Evolutionary conservation across 1,140 invertebrate genomes (phyloP).

Genomic region (Chironomus striatipennis): DNA sequence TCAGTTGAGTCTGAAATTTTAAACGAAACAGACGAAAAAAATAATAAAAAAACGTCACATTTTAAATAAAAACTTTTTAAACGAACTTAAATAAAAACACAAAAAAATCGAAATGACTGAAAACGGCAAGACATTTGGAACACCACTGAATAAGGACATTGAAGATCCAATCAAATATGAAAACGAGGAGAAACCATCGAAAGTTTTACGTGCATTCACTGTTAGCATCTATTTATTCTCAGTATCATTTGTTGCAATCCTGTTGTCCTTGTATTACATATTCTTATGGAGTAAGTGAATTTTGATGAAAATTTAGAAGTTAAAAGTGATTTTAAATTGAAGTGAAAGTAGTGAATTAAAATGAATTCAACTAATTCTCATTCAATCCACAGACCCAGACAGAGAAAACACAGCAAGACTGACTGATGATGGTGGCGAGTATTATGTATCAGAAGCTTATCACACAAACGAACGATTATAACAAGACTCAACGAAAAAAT

Average conservation of each 20-base stretch:
- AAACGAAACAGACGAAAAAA: no score
- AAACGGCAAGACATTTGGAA: no score
- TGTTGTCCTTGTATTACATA: slow-evolving; percentile 71
- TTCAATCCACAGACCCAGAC: neutral
- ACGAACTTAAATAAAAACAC: no score
- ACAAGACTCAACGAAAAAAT: no score
- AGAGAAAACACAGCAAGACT: neutral
- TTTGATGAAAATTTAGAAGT: slow-evolving; percentile 26
- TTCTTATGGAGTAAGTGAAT: slow-evolving; percentile 60
- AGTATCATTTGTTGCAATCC: slow-evolving; percentile 68
- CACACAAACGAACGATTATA: no score
- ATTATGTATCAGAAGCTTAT: no score
- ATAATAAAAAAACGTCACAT: no score
- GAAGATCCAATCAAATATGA: slow-evolving; percentile 4
- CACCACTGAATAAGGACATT: neutral
- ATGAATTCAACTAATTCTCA: neutral
- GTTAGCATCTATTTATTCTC: slow-evolving; percentile 71
- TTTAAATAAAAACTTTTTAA: no score
- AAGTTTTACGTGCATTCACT: slow-evolving; percentile 61
- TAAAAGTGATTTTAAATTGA: slow-evolving; percentile 28
- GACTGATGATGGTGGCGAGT: no score
- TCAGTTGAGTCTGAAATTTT: no score
- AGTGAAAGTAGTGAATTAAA: neutral
- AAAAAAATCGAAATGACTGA: no score
- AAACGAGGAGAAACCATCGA: slow-evolving; percentile 32